Evolutionary conservation across 2,888 invertebrate genomes (phyloP).

Genomic region (Aphodius granarius): DNA sequence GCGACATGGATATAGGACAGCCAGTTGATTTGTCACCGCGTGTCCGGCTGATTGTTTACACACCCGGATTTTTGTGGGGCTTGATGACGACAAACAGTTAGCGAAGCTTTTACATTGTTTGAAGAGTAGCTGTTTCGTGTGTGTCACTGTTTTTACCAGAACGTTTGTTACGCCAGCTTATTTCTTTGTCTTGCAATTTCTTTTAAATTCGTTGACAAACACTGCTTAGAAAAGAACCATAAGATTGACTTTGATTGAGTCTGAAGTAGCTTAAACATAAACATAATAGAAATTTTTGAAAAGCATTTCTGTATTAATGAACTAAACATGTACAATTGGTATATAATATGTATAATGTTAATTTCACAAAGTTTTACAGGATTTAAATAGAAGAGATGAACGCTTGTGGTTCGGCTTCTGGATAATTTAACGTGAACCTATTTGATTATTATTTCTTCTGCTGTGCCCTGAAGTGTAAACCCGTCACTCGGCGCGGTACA

Average conservation of each 20-base stretch:
- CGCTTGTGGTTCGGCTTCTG: not conserved
- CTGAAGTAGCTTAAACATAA: no score
- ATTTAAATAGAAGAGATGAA: no score
- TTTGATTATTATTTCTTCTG: not conserved
- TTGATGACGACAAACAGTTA: not conserved
- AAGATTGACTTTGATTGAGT: no score
- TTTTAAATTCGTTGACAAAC: no score
- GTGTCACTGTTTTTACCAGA: not conserved
- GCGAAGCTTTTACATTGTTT: not conserved
- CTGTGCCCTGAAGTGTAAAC: not conserved
- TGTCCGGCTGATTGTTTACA: not conserved
- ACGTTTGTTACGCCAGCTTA: not conserved
- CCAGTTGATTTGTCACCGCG: not conserved
- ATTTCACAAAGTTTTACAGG: no score
- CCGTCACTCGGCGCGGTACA: not conserved
- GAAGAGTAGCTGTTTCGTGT: not conserved
- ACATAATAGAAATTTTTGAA: no score
- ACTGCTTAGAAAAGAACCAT: no score
- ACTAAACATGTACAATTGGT: no score
- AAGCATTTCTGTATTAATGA: no score
- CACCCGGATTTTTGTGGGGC: not conserved
- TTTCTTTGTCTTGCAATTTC: not conserved
- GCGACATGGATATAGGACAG: not conserved
- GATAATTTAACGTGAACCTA: no score
- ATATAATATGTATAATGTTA: no score